Conservation (phyloP, 2,888 invertebrate species). For the Dione vanillae region DNA sequence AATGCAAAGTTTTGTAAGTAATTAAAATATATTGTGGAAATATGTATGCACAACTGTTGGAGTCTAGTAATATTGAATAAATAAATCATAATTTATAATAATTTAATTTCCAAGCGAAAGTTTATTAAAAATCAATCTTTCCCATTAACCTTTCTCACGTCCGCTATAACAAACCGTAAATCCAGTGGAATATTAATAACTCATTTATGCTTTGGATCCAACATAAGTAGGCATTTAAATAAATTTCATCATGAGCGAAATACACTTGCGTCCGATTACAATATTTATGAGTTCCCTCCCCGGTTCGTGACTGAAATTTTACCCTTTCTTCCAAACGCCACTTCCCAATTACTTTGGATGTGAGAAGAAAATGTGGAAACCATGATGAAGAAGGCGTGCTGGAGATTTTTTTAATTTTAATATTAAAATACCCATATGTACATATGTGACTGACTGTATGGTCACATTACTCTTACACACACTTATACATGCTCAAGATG, state of each 20-base stretch:
- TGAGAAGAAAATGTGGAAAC: slow-evolving; percentile 44
- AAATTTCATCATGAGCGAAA: slow-evolving; percentile 59
- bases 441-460: no score
- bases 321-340: slow-evolving; percentile 61
- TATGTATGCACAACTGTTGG: no score
- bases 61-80: no score
- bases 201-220: slow-evolving; percentile 46
- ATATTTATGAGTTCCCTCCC: slow-evolving; percentile 68
- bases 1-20: no score
- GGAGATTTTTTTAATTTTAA: no score
- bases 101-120: no score
- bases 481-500: no score
- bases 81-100: background rate
- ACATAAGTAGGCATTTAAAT: slow-evolving; percentile 61
- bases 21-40: no score
- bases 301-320: slow-evolving; percentile 66
- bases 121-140: background rate
- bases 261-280: slow-evolving; percentile 61
- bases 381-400: no score
- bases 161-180: slow-evolving; percentile 30
- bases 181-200: slow-evolving; percentile 40
- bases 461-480: no score
- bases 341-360: slow-evolving; percentile 59
- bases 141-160: slow-evolving; percentile 12
- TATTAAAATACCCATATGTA: no score